Conservation (phyloP, 1,140 invertebrate species). For the Mactra quadrangularis region DNA sequence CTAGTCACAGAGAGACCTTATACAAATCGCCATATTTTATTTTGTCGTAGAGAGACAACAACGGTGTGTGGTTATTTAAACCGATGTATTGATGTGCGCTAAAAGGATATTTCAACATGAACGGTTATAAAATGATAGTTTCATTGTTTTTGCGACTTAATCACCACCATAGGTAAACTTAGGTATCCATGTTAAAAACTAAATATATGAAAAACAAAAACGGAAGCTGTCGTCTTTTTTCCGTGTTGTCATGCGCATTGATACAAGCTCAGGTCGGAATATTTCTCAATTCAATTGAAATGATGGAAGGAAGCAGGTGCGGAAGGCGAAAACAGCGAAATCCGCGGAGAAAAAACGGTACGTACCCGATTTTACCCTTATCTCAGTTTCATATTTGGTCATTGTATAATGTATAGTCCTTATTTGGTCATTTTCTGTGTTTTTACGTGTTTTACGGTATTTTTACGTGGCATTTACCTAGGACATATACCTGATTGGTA, state of each 20-base stretch:
- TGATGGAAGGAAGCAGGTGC: constrained; percentile 68
- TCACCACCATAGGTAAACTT: too few relatives aligned
- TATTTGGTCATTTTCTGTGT: constrained; percentile 5
- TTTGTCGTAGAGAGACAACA: too few relatives aligned
- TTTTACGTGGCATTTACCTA: constrained; percentile 61
- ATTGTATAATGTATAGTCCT: constrained; percentile 9
- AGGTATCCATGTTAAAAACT: constrained; percentile 4
- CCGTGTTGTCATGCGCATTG: constrained; percentile 60
- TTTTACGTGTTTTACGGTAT: neutral
- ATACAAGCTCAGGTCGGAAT: constrained; percentile 62
- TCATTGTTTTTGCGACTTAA: too few relatives aligned
- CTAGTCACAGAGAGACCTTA: too few relatives aligned
- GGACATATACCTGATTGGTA: constrained; percentile 40
- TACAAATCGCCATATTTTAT: too few relatives aligned
- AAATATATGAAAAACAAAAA: constrained; percentile 40
- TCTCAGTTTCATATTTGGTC: constrained; percentile 21
- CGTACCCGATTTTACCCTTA: constrained; percentile 28
- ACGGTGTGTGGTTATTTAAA: too few relatives aligned
- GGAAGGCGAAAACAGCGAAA: constrained; percentile 65
- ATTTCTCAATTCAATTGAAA: constrained; percentile 65
- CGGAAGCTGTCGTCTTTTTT: constrained; percentile 55
- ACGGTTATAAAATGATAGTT: too few relatives aligned
- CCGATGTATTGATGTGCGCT: too few relatives aligned
- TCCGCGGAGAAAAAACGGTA: constrained; percentile 65
- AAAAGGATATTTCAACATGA: too few relatives aligned